These are phyloP conservation scores for Cyprinodon diabolis DNA, from an alignment of 2,797 vertebrate species.

Conservation along the genomic window DNA sequence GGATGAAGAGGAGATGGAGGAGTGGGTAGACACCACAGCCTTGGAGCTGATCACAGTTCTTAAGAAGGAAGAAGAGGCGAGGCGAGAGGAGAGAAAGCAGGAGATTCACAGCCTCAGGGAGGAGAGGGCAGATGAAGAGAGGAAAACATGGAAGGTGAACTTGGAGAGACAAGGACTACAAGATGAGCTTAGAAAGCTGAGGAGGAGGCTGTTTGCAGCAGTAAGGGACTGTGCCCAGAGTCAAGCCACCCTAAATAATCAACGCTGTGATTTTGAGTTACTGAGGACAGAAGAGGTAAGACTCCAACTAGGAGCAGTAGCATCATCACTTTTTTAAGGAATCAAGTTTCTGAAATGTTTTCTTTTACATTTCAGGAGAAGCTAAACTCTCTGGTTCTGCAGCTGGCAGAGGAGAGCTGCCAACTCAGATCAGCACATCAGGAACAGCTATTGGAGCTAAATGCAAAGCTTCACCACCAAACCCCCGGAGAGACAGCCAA, in stretches of 20 bases:
- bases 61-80: constrained; percentile 75
- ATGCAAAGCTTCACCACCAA: constrained; percentile 66
- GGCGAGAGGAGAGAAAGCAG: constrained; percentile 83
- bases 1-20: constrained; percentile 69
- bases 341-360: rapidly evolving
- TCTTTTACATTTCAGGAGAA: constrained; percentile 65
- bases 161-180: constrained; percentile 87
- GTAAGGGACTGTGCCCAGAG: constrained; percentile 88
- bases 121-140: constrained; percentile 79
- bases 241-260: constrained; percentile 84
- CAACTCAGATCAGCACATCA: constrained; percentile 81
- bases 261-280: constrained; percentile 83
- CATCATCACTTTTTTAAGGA: neutral
- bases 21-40: constrained; percentile 77
- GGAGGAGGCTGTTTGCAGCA: constrained; percentile 86
- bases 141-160: constrained; percentile 81
- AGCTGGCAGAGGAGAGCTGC: constrained; percentile 82
- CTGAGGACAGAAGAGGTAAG: constrained; percentile 77
- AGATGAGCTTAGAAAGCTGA: constrained; percentile 86
- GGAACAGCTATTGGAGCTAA: constrained; percentile 74
- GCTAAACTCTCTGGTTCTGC: constrained; percentile 78
- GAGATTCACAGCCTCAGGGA: constrained; percentile 78
- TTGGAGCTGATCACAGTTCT: constrained; percentile 79
- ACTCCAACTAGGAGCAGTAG: neutral
- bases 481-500: constrained; percentile 62